Base-by-base conservation (phyloP, 2,888 invertebrate species). In the Drosophila stalkeri region DNA sequence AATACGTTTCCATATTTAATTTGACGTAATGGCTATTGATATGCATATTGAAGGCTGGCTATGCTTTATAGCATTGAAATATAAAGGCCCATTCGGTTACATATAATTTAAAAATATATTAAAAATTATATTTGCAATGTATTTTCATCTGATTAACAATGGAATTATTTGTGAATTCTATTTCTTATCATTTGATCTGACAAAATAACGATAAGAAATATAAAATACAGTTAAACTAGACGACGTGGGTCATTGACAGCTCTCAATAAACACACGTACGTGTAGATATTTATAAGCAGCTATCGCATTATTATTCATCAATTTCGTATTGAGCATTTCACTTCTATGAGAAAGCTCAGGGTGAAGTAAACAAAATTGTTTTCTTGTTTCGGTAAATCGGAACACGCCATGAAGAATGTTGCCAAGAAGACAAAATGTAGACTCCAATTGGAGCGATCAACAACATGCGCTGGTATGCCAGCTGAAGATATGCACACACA, bases 361-460 rank as follows among this genome's bases (percentile, higher is more conserved):
- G 46, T 11, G 12, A 46, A 31, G 37, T 47, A 52, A 56, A 68
- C 37, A 47, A 41, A 46, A 44, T 54, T 49, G 27, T 27, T 33
- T 33, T 60, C 18, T 39, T 62, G 41, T 41, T 37, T 27, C 11
- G 18, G n/a, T 47, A 20, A 51, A 62, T 46, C 20, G 18, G 35
- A 74, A 51, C 56, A 62, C 54, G 80, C 66, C 75, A 79, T 75
- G 64, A 75, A 65, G 35, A 71, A 61, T 60, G 60, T 57, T 75
- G 63, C 75, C 77, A 79, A 79, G 75, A 60, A 60, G 67, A 71
- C 56, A 55, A 60, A 35, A 60, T 43, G 46, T 47, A 44, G 39
- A 67, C 66, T 79, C 79, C 70, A 79, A 79, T 79, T 77, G 80
- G 77, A 77, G 61, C 75, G 43, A 56, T 64, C 70, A 52, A 5